Conservation (phyloP, 2,888 invertebrate species). For the Pantelozetes paolii region DNA sequence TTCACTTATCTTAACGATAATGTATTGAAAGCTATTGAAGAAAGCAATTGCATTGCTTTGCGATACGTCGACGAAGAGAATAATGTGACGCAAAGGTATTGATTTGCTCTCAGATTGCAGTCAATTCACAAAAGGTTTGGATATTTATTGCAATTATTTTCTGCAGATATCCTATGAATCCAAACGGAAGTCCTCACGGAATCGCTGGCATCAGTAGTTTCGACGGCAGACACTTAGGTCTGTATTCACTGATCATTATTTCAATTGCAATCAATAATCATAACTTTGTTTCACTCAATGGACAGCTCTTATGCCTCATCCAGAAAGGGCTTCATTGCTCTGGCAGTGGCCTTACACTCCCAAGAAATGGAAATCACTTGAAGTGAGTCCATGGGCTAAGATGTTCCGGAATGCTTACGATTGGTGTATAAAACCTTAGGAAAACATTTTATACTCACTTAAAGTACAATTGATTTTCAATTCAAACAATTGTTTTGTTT, state of each 20-base stretch:
- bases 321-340: slow-evolving; percentile 80
- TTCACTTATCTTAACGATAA: slow-evolving; percentile 55
- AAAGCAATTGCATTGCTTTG: slow-evolving; percentile 66
- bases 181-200: slow-evolving; percentile 80
- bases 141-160: not conserved
- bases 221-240: slow-evolving; percentile 77
- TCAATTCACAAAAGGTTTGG: not conserved
- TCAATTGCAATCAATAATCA: not conserved
- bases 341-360: slow-evolving; percentile 83
- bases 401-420: slow-evolving; percentile 79
- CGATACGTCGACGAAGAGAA: slow-evolving; percentile 78
- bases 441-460: not conserved
- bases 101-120: not conserved
- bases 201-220: slow-evolving; percentile 82
- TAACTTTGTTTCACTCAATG: not conserved
- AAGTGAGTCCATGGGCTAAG: slow-evolving; percentile 79
- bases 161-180: slow-evolving; percentile 79
- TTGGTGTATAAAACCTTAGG: slow-evolving; percentile 45
- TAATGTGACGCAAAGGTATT: slow-evolving; percentile 58
- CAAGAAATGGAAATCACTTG: slow-evolving; percentile 51
- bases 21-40: slow-evolving; percentile 51
- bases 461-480: not conserved
- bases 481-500: not conserved
- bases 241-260: not conserved
- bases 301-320: slow-evolving; percentile 94